Conservation (phyloP, 2,888 invertebrate genomes). For the Tricholauxania praeusta region DNA sequence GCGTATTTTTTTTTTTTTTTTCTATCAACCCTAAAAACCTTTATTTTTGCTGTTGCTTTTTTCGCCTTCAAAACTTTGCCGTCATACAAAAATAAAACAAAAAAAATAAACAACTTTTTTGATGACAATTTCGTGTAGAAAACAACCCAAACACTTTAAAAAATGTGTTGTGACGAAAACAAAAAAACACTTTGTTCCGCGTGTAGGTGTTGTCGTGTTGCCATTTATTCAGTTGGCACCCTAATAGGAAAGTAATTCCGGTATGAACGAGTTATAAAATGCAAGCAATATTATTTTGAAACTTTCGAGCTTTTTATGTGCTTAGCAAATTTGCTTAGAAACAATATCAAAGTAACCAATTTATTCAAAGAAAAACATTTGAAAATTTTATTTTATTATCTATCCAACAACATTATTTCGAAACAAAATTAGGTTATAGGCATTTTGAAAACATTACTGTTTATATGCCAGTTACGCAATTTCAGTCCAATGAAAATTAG, state of each 20-base stretch:
- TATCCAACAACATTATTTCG: neutral
- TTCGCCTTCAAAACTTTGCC: neutral
- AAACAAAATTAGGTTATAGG: neutral
- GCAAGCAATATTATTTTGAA: too few species aligned
- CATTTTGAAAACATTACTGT: neutral
- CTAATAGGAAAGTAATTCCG: too few species aligned
- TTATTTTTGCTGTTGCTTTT: neutral
- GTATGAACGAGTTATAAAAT: too few species aligned
- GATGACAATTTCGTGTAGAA: conserved; percentile 34
- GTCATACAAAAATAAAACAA: neutral
- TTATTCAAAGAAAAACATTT: neutral
- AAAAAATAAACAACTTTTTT: neutral
- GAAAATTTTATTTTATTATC: neutral
- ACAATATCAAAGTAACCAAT: too few species aligned
- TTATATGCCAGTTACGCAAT: too few species aligned
- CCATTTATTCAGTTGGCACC: too few species aligned
- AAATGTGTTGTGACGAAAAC: conserved; percentile 22
- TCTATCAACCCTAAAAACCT: neutral
- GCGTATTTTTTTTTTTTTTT: too few species aligned
- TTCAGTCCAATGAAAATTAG: too few species aligned
- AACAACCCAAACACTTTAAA: conserved; percentile 24
- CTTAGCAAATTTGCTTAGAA: too few species aligned
- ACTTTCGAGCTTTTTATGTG: too few species aligned
- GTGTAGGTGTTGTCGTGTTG: conserved; percentile 38
- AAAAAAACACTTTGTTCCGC: conserved; percentile 38